phyloP scores from a whole-genome alignment of 2,888 invertebrate species.

The Spodoptera picta region DNA sequence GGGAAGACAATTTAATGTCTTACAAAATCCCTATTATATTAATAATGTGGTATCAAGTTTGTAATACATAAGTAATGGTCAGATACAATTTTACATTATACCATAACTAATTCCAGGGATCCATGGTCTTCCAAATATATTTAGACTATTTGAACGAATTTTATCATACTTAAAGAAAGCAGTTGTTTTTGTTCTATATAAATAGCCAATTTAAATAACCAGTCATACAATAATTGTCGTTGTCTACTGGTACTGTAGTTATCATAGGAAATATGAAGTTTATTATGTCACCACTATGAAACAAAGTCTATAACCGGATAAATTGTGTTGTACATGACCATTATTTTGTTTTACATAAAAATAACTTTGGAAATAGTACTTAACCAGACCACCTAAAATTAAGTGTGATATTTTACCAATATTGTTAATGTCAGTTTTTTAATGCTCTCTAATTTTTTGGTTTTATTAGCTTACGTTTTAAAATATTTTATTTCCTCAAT shows the following conservation, averaged over 20 bases:
- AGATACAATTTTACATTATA: conserved; percentile 65
- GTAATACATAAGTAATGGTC: conserved; percentile 77
- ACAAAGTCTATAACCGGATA: conserved; percentile 17
- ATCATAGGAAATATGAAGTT: conserved; percentile 19
- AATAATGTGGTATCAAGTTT: conserved; percentile 72
- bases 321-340: conserved; percentile 70
- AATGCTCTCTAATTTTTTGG: conserved; percentile 79
- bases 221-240: conserved; percentile 25
- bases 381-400: conserved; percentile 83
- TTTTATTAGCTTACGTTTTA: conserved; percentile 41
- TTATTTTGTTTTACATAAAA: conserved; percentile 74
- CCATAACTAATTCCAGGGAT: conserved; percentile 63
- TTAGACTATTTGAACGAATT: conserved; percentile 66
- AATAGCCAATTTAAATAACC: conserved; percentile 18
- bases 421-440: conserved; percentile 66
- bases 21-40: conserved; percentile 69
- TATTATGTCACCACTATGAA: conserved; percentile 8
- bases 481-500: conserved; percentile 46
- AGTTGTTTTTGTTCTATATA: conserved; percentile 21
- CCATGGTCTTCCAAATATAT: conserved; percentile 73
- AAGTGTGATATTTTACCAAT: conserved; percentile 83
- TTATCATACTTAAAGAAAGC: conserved; percentile 25
- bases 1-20: conserved; percentile 62
- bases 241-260: conserved; percentile 16
- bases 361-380: conserved; percentile 77